Evolutionary conservation across 2,888 invertebrate genomes (phyloP), one percentile per base, ranked within the genome.

Genomic region (Unio pictorum): DNA sequence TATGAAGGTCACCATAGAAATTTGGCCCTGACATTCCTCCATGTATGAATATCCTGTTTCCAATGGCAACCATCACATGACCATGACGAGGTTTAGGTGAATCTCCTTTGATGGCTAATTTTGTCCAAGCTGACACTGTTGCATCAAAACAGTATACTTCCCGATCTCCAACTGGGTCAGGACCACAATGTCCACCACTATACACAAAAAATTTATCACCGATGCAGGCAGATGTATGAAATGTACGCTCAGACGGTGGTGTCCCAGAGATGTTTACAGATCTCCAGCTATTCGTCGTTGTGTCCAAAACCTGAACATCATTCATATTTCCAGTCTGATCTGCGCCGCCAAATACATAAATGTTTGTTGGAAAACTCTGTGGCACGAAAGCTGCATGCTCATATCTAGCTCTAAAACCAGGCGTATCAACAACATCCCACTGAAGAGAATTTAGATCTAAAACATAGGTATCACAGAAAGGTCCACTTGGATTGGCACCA

Each of bases 401-500:
- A 70, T 90, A 90, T 6, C 89, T 74, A 3, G 88, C 81, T n/a
- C 82, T 77, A 61, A 89, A 84, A 5, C 86, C 86, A 7, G 84
- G 80, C 0, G 77, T 72, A 62, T 88, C 87, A 28, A 85, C 73
- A 18, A 81, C 81, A 70, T 89, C 87, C 90, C 90, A 90, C 17
- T 79, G 69, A 54, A 87, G 80, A 28, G 86, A 84, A 63, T 86
- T 83, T 20, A 89, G 79, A 75, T 89, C 87, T 17, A 90, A 78
- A 8, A 86, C 80, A 67, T 84, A 87, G 1, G 84, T 84, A 65
- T 90, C 90, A 71, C 82, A 80, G 68, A 89, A 89, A 0, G 88
- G 80, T n/a, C 86, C 87, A 67, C 85, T 85, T 3, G 89, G 90
- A 77, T 89, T 89, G 15, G 90, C 90, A 6, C 90, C 90, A 18